Evolutionary conservation across 2,113 vertebrate species (phyloP).

Genomic region (Phocoena phocoena): DNA sequence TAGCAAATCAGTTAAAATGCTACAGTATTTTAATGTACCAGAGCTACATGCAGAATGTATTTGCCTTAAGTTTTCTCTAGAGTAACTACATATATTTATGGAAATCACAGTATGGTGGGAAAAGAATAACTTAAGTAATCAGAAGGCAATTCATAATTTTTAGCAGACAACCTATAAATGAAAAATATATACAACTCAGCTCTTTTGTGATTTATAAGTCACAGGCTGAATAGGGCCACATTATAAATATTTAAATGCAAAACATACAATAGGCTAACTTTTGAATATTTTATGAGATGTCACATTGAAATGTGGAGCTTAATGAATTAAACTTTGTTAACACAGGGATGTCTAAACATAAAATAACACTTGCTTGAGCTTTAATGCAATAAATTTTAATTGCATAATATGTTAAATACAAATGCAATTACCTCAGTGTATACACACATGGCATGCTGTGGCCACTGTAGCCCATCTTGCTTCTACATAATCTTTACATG

Average conservation of each 20-base stretch:
- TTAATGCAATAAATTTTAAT: slow-evolving; percentile 7
- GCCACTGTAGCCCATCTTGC: not conserved
- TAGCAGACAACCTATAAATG: not conserved
- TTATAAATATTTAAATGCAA: slow-evolving; percentile 37
- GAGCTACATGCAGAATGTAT: not conserved
- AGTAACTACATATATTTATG: not conserved
- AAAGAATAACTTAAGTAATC: slow-evolving; percentile 9
- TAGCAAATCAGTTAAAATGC: slow-evolving; percentile 33
- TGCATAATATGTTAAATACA: slow-evolving; percentile 13
- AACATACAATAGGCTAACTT: not conserved
- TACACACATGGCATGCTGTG: not conserved
- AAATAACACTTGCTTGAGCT: not conserved
- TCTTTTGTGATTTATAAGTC: slow-evolving; percentile 36
- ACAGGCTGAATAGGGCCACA: not conserved
- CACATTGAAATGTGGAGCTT: slow-evolving; percentile 16
- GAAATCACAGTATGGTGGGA: not conserved
- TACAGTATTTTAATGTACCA: not conserved
- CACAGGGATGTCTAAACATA: not conserved
- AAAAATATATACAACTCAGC: slow-evolving; percentile 17
- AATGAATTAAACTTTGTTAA: slow-evolving; percentile 25
- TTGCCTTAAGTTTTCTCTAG: not conserved
- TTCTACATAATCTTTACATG: not conserved
- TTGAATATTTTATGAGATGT: slow-evolving; percentile 15
- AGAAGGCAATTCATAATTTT: not conserved
- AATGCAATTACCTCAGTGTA: not conserved